Percentiles rank a stretch among this genome's conserved stretches.
These are phyloP conservation scores for Cordilura impudica DNA, from an alignment of 2,888 invertebrate species.

Conservation along the genomic window DNA sequence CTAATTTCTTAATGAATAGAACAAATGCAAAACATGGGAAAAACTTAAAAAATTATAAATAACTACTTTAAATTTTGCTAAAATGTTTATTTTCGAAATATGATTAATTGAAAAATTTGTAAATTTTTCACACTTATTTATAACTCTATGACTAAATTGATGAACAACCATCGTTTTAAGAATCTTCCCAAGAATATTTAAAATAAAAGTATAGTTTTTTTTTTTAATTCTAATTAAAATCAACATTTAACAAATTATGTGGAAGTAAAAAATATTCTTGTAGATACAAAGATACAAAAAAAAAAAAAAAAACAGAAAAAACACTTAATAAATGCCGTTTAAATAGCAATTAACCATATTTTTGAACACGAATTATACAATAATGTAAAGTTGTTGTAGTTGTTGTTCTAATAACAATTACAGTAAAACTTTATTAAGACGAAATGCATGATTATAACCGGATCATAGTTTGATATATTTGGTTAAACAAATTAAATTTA, in stretches of 20 bases:
- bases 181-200: constrained; percentile 40
- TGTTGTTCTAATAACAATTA: constrained; percentile 34
- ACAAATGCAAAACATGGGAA: too few relatives aligned
- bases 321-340: constrained; percentile 31
- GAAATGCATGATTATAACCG: not conserved
- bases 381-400: constrained; percentile 16
- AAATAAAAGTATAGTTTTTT: constrained; percentile 6
- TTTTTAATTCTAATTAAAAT: too few relatives aligned
- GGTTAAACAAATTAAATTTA: too few relatives aligned
- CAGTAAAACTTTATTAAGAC: not conserved
- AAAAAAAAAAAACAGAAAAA: not conserved
- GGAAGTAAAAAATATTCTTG: too few relatives aligned
- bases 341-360: constrained; percentile 45
- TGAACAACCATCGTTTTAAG: not conserved
- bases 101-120: constrained; percentile 32
- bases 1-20: too few relatives aligned
- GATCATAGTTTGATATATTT: too few relatives aligned
- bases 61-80: not conserved
- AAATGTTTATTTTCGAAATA: constrained; percentile 8
- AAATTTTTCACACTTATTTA: constrained; percentile 2
- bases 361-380: constrained; percentile 43
- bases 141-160: not conserved
- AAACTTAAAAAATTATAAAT: too few relatives aligned
- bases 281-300: not conserved
- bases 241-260: too few relatives aligned